Conservation (phyloP, 2,113 vertebrate species). For the Aplodontia rufa region DNA sequence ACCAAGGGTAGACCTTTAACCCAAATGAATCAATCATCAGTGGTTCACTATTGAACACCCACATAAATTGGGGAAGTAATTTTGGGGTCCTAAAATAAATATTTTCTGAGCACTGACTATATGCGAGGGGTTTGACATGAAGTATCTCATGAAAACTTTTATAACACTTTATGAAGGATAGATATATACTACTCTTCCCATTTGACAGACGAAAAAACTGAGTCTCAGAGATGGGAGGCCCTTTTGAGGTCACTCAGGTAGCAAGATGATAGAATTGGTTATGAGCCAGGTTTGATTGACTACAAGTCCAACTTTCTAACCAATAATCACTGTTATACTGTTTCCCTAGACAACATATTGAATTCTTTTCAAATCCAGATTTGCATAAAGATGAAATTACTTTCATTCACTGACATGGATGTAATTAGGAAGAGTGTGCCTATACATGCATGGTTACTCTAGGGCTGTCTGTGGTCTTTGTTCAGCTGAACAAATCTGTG, state of each 20-base stretch:
- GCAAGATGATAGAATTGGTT: neutral
- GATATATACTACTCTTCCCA: neutral
- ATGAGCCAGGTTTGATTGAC: neutral
- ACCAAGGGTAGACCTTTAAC: neutral
- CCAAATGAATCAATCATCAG: neutral
- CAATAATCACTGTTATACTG: neutral
- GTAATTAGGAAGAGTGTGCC: neutral
- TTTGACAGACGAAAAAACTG: neutral
- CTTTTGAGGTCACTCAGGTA: neutral
- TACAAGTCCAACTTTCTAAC: neutral
- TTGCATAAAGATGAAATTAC: neutral
- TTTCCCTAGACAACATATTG: neutral
- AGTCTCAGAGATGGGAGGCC: neutral
- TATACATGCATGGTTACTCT: neutral
- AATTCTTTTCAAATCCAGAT: neutral
- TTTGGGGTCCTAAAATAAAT: neutral
- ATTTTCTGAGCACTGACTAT: neutral
- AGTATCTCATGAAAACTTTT: neutral
- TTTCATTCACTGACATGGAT: neutral
- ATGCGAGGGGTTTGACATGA: constrained; percentile 2
- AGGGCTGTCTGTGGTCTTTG: neutral
- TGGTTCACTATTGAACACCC: constrained; percentile 23
- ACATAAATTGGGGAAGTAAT: neutral
- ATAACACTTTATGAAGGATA: neutral
- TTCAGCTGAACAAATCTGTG: neutral